Conservation (phyloP, 2,888 invertebrate species). For the Sclerodermus sp. region DNA sequence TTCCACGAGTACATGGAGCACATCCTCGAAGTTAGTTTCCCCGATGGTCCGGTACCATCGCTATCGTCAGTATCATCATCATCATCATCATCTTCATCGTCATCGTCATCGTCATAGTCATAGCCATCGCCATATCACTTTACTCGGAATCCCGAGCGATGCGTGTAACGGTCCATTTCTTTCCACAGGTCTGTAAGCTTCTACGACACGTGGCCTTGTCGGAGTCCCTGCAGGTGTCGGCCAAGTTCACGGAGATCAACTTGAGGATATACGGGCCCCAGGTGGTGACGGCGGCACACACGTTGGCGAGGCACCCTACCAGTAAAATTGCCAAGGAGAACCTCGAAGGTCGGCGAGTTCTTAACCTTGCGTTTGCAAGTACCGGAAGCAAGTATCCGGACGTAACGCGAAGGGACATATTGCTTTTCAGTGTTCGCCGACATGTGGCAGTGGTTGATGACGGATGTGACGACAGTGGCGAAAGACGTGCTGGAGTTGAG, state of each 20-base stretch:
- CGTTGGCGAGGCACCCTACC: slow-evolving; percentile 85
- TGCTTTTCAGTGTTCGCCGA: slow-evolving; percentile 79
- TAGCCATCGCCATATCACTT: no score
- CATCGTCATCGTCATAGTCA: no score
- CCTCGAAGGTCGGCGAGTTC: slow-evolving; percentile 75
- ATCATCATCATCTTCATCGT: no score
- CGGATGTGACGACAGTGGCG: slow-evolving; percentile 87
- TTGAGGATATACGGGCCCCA: slow-evolving; percentile 94
- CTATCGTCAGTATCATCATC: no score
- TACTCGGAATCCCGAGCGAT: no score
- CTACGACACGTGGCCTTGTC: slow-evolving; percentile 93
- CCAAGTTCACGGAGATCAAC: slow-evolving; percentile 95
- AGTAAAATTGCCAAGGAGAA: slow-evolving; percentile 97
- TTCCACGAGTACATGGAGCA: slow-evolving; percentile 98
- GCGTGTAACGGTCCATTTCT: slow-evolving; percentile 11
- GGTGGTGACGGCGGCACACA: slow-evolving; percentile 90
- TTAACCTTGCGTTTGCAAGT: no score
- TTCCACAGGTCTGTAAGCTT: slow-evolving; percentile 88
- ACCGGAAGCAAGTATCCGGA: no score
- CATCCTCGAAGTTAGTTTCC: slow-evolving; percentile 77
- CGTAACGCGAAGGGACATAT: no score
- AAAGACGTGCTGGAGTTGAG: slow-evolving; percentile 85
- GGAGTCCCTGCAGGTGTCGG: slow-evolving; percentile 92
- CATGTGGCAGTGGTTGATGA: slow-evolving; percentile 93
- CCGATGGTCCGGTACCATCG: no score